These are phyloP conservation scores for Montipora cactus DNA, from an alignment of 64 coral and sea anemone species.

Conservation along the genomic window DNA sequence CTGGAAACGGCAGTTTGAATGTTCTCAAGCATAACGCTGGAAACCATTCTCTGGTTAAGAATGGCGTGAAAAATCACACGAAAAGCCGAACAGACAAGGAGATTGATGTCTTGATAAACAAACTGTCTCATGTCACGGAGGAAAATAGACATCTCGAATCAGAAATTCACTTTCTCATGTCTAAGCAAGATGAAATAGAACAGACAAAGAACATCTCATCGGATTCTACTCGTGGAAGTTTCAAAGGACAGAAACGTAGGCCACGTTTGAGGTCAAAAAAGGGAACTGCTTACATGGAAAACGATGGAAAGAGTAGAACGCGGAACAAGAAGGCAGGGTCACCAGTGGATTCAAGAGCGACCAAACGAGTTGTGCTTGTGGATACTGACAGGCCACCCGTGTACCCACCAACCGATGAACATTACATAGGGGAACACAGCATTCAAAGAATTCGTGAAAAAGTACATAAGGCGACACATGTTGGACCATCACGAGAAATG, in stretches of 20 bases:
- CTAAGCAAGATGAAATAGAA: neutral
- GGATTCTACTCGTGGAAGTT: neutral
- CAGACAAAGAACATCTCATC: neutral
- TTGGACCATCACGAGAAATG: neutral
- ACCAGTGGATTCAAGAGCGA: neutral
- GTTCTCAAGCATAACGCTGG: neutral
- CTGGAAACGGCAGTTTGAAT: neutral
- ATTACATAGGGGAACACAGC: slow-evolving; percentile 23
- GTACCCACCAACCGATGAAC: slow-evolving; percentile 32
- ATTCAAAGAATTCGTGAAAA: slow-evolving; percentile 7
- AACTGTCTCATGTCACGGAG: slow-evolving; percentile 31
- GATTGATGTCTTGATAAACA: slow-evolving; percentile 50
- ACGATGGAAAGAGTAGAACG: neutral
- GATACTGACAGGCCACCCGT: slow-evolving; percentile 41
- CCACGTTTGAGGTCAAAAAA: neutral
- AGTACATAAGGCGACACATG: neutral
- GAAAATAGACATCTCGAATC: slow-evolving; percentile 58
- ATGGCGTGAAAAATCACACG: neutral
- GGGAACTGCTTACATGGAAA: neutral
- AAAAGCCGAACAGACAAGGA: slow-evolving; percentile 1
- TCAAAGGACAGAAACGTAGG: neutral
- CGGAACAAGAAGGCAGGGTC: neutral
- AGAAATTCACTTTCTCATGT: slow-evolving; percentile 34
- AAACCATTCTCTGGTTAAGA: neutral
- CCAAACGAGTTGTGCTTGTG: slow-evolving; percentile 30